phyloP scores from a whole-genome alignment of 2,113 vertebrate species.

The Brachyhypopomus gauderio region DNA sequence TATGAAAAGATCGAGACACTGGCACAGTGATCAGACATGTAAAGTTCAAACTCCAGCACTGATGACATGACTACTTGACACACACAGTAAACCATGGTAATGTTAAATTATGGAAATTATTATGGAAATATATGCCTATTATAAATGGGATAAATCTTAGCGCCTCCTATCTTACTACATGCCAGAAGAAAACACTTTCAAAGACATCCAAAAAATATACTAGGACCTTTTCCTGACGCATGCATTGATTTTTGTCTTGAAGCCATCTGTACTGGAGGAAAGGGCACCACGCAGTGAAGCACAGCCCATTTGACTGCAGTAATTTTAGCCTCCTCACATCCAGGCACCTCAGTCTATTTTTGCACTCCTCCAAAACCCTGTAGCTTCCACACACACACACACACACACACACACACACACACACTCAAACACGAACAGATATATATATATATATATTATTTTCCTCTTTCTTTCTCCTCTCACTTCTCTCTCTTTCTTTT shows the following conservation, averaged over 20 bases:
- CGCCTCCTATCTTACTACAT: background rate
- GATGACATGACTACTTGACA: too few relatives aligned
- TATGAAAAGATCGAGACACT: background rate
- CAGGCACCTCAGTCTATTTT: conserved; percentile 39
- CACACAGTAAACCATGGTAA: background rate
- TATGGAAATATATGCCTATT: background rate
- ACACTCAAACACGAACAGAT: too few relatives aligned
- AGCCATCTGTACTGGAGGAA: conserved; percentile 36
- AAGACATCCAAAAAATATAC: conserved; percentile 37
- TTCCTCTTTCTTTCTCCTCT: background rate
- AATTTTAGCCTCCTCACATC: conserved; percentile 47
- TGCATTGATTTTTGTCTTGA: conserved; percentile 47
- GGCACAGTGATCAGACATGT: too few relatives aligned
- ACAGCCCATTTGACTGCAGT: conserved; percentile 33
- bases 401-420: background rate
- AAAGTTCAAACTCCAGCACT: too few relatives aligned
- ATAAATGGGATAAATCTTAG: background rate
- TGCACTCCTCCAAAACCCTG: background rate
- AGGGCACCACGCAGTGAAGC: conserved; percentile 18
- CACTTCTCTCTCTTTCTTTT: background rate
- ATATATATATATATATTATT: background rate
- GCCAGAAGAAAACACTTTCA: background rate
- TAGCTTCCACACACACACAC: background rate
- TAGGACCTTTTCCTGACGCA: conserved; percentile 13
- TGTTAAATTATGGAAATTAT: background rate